Conservation (phyloP, 2,797 vertebrate species). For the Iguana delicatissima region DNA sequence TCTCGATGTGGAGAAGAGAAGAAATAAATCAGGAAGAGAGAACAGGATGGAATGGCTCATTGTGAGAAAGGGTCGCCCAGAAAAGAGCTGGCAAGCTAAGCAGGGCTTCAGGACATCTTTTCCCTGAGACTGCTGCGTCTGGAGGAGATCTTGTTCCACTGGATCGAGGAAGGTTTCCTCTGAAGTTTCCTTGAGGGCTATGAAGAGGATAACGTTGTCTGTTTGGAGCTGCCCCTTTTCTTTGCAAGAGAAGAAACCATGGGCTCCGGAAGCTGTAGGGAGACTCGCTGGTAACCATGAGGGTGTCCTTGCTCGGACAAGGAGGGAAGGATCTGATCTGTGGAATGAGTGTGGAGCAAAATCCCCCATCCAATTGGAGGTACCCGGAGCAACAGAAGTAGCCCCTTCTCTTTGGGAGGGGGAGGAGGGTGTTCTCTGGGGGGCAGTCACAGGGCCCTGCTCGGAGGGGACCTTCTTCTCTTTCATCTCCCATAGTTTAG, state of each 20-base stretch:
- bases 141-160: not conserved
- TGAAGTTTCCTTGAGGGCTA: not conserved
- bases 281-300: too few species aligned
- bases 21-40: not conserved
- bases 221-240: not conserved
- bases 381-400: accelerated
- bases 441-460: not conserved
- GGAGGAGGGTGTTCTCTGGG: not conserved
- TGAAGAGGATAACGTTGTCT: not conserved
- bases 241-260: not conserved
- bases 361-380: not conserved
- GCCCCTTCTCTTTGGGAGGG: not conserved
- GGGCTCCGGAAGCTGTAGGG: not conserved
- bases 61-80: not conserved
- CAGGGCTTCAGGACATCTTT: not conserved
- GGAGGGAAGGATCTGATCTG: too few species aligned
- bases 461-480: not conserved
- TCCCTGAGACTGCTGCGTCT: not conserved
- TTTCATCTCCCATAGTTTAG: not conserved
- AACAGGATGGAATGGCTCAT: not conserved
- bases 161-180: not conserved
- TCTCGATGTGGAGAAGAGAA: not conserved
- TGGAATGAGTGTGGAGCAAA: not conserved
- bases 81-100: not conserved
- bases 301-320: not conserved